A percentile compares a stretch with the other conserved stretches of the same genome.
Evolutionary conservation across 1,140 invertebrate genomes (phyloP).

Genomic region (Ephestia elutella): DNA sequence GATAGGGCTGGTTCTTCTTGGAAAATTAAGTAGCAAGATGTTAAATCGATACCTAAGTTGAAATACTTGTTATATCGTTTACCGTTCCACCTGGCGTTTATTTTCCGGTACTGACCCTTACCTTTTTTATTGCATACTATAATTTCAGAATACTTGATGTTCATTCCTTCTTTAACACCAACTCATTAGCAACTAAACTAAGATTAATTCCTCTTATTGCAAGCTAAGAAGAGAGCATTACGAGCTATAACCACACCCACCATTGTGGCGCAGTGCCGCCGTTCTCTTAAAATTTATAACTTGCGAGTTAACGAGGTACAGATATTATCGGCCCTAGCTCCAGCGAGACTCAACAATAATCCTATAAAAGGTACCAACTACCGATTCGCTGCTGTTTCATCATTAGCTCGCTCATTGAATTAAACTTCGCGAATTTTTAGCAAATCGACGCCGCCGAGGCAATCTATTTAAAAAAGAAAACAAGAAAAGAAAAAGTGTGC

Average conservation of each 20-base stretch:
- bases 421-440: background rate
- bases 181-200: background rate
- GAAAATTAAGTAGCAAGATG: too few species aligned
- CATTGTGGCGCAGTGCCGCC: slow-evolving; percentile 36
- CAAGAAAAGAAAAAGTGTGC: slow-evolving; percentile 22
- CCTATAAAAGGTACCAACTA: slow-evolving; percentile 16
- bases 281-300: slow-evolving; percentile 49
- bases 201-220: slow-evolving; percentile 5
- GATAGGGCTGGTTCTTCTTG: too few species aligned
- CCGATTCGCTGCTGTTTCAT: slow-evolving; percentile 17
- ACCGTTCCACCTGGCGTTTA: too few species aligned
- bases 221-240: slow-evolving; percentile 18
- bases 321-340: slow-evolving; percentile 43
- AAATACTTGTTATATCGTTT: too few species aligned
- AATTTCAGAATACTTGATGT: too few species aligned
- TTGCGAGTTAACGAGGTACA: slow-evolving; percentile 48
- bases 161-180: slow-evolving; percentile 12
- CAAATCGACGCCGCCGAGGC: slow-evolving; percentile 6
- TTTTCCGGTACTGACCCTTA: too few species aligned
- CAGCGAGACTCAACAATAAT: slow-evolving; percentile 33
- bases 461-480: slow-evolving; percentile 11
- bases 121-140: too few species aligned
- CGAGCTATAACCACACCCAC: slow-evolving; percentile 32
- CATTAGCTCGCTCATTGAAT: background rate
- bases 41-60: too few species aligned